Percentiles rank a stretch among this genome's conserved stretches.
Conservation (phyloP, 2,797 vertebrate genomes). For the Rhabdomys pumilio region DNA sequence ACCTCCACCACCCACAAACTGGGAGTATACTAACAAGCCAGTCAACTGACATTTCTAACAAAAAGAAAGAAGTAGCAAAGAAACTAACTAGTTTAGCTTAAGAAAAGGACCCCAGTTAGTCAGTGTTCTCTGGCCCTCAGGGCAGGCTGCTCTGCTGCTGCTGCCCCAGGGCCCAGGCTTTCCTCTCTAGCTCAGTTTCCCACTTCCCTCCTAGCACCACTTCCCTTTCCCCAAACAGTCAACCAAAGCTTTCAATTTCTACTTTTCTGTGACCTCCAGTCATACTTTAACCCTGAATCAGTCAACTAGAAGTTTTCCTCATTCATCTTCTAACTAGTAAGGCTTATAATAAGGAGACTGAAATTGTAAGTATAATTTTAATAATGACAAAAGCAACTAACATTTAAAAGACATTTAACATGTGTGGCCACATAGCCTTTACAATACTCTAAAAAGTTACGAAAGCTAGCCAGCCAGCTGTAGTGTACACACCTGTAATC, state of each 20-base stretch:
- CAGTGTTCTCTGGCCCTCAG: not conserved
- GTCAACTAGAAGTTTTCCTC: conserved; percentile 56
- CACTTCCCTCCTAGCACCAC: conserved; percentile 20
- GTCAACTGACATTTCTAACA: conserved; percentile 35
- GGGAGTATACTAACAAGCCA: not conserved
- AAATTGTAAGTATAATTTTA: conserved; percentile 71
- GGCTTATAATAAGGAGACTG: conserved; percentile 18
- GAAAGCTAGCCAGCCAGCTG: not conserved
- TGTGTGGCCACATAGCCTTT: not conserved
- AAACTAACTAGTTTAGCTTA: conserved; percentile 35
- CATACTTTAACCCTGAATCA: conserved; percentile 63
- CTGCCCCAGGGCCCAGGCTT: not conserved
- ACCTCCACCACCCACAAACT: not conserved
- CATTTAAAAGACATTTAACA: conserved; percentile 46
- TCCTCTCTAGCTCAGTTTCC: not conserved
- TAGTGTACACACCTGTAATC: not conserved
- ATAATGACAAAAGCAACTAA: conserved; percentile 24
- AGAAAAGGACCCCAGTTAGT: conserved; percentile 28
- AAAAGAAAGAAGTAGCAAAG: conserved; percentile 5
- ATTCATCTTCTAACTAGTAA: conserved; percentile 53
- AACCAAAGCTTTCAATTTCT: conserved; percentile 68
- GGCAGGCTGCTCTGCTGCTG: not conserved
- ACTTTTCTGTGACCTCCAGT: conserved; percentile 53
- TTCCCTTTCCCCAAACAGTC: conserved; percentile 57
- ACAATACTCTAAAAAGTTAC: conserved; percentile 31